Evolutionary conservation across 1,140 invertebrate species (phyloP).

Genomic region (Saccostrea cuccullata): DNA sequence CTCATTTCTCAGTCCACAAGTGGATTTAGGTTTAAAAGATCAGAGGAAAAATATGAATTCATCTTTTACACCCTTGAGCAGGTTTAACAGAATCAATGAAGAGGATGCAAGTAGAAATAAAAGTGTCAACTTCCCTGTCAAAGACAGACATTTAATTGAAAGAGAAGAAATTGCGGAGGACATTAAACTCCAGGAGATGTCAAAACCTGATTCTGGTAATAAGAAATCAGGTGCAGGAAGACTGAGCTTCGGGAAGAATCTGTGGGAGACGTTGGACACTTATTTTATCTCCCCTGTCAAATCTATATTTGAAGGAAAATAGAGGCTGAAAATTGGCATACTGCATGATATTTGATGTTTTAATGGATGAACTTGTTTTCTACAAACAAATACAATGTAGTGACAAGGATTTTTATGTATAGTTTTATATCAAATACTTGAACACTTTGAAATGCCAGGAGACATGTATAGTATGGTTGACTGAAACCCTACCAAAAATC

Average conservation of each 20-base stretch:
- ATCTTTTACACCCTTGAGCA: not conserved
- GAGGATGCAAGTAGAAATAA: not conserved
- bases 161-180: constrained; percentile 6
- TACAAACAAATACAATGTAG: too few relatives aligned
- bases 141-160: constrained; percentile 21
- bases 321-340: not conserved
- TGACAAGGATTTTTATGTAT: too few relatives aligned
- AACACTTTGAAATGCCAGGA: too few relatives aligned
- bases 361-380: too few relatives aligned
- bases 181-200: constrained; percentile 26
- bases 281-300: constrained; percentile 5
- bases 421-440: too few relatives aligned
- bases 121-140: not conserved
- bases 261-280: constrained; percentile 18
- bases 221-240: not conserved
- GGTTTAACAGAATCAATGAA: not conserved
- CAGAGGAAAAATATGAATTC: not conserved
- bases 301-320: constrained; percentile 6
- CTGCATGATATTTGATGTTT: not conserved
- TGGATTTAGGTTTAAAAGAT: not conserved
- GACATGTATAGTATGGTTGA: too few relatives aligned
- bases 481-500: too few relatives aligned
- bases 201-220: not conserved
- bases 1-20: not conserved
- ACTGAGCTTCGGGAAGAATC: constrained; percentile 10